Conservation (phyloP, 2,113 vertebrate species). For the pig (Sus scrofa) region DNA sequence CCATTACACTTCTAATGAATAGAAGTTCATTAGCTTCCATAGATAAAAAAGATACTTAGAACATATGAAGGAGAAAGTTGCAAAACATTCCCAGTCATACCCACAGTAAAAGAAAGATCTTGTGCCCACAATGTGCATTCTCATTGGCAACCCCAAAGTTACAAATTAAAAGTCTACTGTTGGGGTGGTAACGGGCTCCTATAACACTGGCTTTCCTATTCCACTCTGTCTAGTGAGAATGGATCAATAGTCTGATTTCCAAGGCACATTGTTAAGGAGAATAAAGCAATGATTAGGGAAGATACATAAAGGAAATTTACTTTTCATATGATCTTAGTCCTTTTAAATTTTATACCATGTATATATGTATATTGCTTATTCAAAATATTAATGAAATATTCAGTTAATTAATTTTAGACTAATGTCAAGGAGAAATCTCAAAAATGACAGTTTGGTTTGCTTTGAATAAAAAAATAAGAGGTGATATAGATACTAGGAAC, state of each 20-base stretch:
- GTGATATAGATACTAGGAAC: neutral
- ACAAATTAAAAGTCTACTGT: neutral
- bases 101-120: neutral
- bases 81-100: neutral
- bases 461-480: neutral
- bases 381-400: neutral
- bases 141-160: neutral
- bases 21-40: neutral
- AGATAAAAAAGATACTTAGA: neutral
- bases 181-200: neutral
- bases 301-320: neutral
- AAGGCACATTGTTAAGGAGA: neutral
- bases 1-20: neutral
- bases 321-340: neutral
- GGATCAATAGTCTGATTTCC: neutral
- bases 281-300: neutral
- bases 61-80: neutral
- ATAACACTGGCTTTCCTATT: neutral
- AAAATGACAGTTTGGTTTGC: neutral
- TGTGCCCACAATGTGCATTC: neutral
- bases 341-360: slow-evolving; percentile 1
- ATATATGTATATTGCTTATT: neutral
- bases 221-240: neutral
- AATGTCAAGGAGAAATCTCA: neutral
- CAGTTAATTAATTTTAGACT: slow-evolving; percentile 25